Percentiles rank a stretch among this genome's conserved stretches.
phyloP scores from a whole-genome alignment of 1,140 invertebrate species.

The Augochlora pura region DNA sequence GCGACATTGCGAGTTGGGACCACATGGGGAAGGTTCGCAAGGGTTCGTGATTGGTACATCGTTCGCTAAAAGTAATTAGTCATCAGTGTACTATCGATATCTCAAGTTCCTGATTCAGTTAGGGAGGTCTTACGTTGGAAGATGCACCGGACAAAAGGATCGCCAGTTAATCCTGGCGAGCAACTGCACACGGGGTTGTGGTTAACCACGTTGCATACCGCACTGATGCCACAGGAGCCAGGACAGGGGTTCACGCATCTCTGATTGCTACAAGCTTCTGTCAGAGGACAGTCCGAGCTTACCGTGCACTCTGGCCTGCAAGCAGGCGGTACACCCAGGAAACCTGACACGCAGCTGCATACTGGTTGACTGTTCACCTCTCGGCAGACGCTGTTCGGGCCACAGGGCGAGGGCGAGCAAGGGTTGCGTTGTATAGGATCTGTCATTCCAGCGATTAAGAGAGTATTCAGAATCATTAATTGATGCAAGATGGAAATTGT shows the following conservation, averaged over 20 bases:
- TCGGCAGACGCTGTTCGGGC: slow-evolving; percentile 79
- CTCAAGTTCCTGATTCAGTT: no score
- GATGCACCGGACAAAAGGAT: slow-evolving; percentile 83
- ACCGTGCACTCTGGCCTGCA: slow-evolving; percentile 81
- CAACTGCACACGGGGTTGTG: slow-evolving; percentile 90
- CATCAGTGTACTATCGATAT: no score
- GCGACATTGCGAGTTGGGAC: slow-evolving; percentile 86
- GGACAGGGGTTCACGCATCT: slow-evolving; percentile 81
- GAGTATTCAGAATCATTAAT: no score
- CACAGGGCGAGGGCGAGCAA: slow-evolving; percentile 81
- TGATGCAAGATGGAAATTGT: no score
- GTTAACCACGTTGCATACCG: slow-evolving; percentile 86
- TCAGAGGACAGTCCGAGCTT: slow-evolving; percentile 80
- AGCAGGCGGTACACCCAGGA: slow-evolving; percentile 80
- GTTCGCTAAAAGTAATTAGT: slow-evolving; percentile 51
- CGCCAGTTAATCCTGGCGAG: slow-evolving; percentile 84
- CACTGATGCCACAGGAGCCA: slow-evolving; percentile 80
- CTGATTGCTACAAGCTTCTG: slow-evolving; percentile 80
- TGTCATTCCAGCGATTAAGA: neutral
- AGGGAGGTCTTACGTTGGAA: slow-evolving; percentile 69
- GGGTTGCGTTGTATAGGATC: slow-evolving; percentile 65
- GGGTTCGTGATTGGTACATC: slow-evolving; percentile 76
- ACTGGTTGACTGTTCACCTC: slow-evolving; percentile 76
- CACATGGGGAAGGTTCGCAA: slow-evolving; percentile 86
- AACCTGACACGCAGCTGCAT: slow-evolving; percentile 80